Evolutionary conservation across 1,140 invertebrate genomes (phyloP), one percentile per base, ranked within the genome.

Genomic region (Maconellicoccus hirsutus): DNA sequence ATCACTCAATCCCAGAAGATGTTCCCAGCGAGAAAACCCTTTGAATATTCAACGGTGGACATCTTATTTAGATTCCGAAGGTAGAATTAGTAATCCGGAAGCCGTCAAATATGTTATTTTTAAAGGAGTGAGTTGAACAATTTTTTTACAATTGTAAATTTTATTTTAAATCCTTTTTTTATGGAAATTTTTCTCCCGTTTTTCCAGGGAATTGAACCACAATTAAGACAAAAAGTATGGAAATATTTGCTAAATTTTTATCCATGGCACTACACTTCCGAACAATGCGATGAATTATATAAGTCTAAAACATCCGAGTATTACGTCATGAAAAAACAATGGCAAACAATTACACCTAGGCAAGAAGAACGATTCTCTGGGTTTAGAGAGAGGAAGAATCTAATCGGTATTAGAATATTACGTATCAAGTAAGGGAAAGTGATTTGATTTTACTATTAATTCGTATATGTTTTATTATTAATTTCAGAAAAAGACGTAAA

Each of bases 401-500:
- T 98, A 71, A 95, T 98, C 74, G 90, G 89, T 90, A n/a, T n/a
- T n/a, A n/a, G n/a, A n/a, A n/a, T n/a, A n/a, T n/a, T n/a, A n/a
- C n/a, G n/a, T n/a, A n/a, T n/a, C n/a, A n/a, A n/a, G n/a, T n/a
- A n/a, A n/a, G n/a, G n/a, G n/a, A 80, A 78, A 74, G 76, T 38
- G 10, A 3, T 61, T 6, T 71, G 19, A 70, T 23, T 26, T 69
- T 71, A 3, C 26, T 23, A 19, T 27, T 38, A 69, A 72, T 19
- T 63, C 0, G n/a, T 73, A 39, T n/a, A 27, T 21, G 59, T 26
- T 69, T 21, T 70, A 66, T 66, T 39, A 74, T 21, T 69, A 70
- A n/a, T 81, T 80, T 69, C 78, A 91, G 96, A 98, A 76, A 99
- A 99, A 82, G 97, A 99, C 82, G 96, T 99, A 0, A 93, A 91